These are phyloP conservation scores for Plectus sambesii DNA, from an alignment of 1,140 invertebrate species.

Conservation along the genomic window DNA sequence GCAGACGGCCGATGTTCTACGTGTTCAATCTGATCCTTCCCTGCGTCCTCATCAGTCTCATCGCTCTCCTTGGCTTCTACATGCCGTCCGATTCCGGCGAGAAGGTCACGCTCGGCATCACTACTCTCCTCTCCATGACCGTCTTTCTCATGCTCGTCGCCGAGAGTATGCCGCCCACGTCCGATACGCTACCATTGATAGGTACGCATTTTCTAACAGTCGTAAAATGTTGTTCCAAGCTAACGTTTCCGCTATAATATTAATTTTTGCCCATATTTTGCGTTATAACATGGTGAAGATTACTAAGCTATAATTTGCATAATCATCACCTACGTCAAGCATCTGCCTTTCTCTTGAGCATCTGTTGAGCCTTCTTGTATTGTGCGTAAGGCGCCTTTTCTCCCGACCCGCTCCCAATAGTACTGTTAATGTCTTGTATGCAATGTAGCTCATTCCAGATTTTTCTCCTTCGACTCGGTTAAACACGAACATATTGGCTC, in stretches of 20 bases:
- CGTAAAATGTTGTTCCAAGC: too few relatives aligned
- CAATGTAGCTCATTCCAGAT: too few relatives aligned
- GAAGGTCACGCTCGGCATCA: conserved; percentile 62
- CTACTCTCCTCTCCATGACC: conserved; percentile 76
- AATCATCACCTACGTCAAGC: conserved; percentile 37
- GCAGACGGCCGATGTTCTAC: conserved; percentile 72
- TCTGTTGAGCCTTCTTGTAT: too few relatives aligned
- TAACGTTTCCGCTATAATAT: too few relatives aligned
- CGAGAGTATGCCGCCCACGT: conserved; percentile 77
- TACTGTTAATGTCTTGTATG: too few relatives aligned
- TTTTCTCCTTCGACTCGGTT: too few relatives aligned
- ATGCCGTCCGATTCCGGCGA: conserved; percentile 80
- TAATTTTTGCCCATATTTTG: not conserved
- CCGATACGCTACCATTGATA: conserved; percentile 72
- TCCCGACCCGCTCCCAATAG: too few relatives aligned
- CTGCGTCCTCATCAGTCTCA: conserved; percentile 70
- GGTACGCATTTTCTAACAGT: conserved; percentile 57
- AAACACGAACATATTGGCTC: too few relatives aligned
- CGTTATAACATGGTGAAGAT: conserved; percentile 2
- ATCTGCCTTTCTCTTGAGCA: too few relatives aligned
- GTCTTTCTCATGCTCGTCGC: conserved; percentile 84
- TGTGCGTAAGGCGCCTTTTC: too few relatives aligned
- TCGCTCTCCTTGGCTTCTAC: conserved; percentile 77
- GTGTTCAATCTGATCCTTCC: conserved; percentile 77
- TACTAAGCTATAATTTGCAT: not conserved